These are phyloP conservation scores for Muschampia staudingeri DNA, from an alignment of 2,888 invertebrate species.

Conservation along the genomic window DNA sequence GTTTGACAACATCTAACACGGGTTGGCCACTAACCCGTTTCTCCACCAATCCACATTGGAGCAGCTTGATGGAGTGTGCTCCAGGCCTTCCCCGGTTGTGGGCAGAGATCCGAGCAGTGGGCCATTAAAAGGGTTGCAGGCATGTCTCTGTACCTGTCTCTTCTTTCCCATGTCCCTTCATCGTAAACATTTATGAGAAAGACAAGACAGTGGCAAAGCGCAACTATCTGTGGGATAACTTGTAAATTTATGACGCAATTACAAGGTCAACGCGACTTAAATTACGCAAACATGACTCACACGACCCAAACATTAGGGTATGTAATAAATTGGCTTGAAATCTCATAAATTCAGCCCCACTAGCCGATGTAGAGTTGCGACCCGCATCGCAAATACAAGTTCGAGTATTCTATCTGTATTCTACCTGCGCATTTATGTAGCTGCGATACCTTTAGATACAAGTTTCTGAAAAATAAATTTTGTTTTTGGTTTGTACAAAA, in stretches of 20 bases:
- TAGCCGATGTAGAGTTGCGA: slow-evolving; percentile 14
- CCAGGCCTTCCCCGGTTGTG: too few relatives aligned
- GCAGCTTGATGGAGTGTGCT: too few relatives aligned
- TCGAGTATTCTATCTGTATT: not conserved
- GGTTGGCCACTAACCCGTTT: too few relatives aligned
- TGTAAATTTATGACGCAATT: slow-evolving; percentile 17
- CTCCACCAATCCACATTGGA: too few relatives aligned
- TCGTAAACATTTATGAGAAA: not conserved
- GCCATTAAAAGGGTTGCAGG: too few relatives aligned
- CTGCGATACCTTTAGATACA: too few relatives aligned
- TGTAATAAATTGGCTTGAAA: slow-evolving; percentile 10
- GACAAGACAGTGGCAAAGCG: not conserved
- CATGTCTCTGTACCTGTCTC: too few relatives aligned
- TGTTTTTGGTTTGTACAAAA: too few relatives aligned
- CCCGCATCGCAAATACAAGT: not conserved
- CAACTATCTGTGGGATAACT: slow-evolving; percentile 9
- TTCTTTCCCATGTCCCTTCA: not conserved
- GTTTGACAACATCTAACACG: too few relatives aligned
- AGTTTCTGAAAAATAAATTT: too few relatives aligned
- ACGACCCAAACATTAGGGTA: slow-evolving; percentile 7
- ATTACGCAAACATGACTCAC: slow-evolving; percentile 17
- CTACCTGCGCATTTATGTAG: not conserved
- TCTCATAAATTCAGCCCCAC: slow-evolving; percentile 13
- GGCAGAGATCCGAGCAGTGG: too few relatives aligned
- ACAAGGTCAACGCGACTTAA: slow-evolving; percentile 5